Conservation (phyloP, 2,888 invertebrate species). For the Nasonovia ribisnigri region DNA sequence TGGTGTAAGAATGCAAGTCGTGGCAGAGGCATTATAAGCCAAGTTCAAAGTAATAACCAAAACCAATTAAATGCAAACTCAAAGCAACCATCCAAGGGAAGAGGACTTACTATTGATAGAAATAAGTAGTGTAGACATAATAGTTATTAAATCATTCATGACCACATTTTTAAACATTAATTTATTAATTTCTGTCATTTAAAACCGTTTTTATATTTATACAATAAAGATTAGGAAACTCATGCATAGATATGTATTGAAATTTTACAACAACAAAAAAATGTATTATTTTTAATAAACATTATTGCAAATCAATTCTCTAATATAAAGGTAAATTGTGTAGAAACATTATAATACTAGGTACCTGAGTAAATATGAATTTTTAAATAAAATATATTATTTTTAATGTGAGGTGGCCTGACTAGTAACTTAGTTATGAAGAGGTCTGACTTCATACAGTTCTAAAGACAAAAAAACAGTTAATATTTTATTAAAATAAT, state of each 20-base stretch:
- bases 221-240: background rate
- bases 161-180: background rate
- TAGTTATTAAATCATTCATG: background rate
- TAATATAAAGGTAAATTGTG: background rate
- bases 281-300: background rate
- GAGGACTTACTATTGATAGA: background rate
- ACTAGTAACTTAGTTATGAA: no score
- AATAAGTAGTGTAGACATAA: background rate
- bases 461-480: no score
- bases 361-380: background rate
- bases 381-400: no score
- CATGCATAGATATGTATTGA: background rate
- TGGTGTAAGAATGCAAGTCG: constrained; percentile 5
- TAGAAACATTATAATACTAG: background rate
- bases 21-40: constrained; percentile 5
- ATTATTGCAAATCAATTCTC: background rate
- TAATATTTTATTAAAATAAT: no score
- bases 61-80: background rate
- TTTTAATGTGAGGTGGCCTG: no score
- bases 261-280: background rate
- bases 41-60: background rate
- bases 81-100: background rate
- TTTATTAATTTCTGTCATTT: background rate
- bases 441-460: no score
- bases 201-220: background rate